Conservation (phyloP, 2,113 vertebrate species). For the Nesoenas mayeri region DNA sequence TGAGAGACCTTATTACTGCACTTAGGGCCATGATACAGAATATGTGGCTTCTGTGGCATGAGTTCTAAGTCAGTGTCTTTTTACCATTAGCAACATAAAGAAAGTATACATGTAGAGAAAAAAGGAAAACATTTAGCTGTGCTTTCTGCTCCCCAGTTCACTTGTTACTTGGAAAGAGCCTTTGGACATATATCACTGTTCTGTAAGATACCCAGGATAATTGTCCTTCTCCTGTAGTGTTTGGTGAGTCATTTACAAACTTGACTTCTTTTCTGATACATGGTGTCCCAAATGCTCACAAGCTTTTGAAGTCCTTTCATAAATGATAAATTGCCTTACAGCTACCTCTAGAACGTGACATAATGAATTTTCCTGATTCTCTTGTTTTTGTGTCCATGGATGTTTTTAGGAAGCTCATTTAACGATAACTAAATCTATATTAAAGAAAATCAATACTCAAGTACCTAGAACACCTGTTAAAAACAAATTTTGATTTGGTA, state of each 20-base stretch:
- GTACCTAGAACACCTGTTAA: background rate
- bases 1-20: background rate
- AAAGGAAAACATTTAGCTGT: background rate
- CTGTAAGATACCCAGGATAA: background rate
- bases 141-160: background rate
- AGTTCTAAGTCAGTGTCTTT: background rate
- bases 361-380: background rate
- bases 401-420: background rate
- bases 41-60: accelerated
- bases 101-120: background rate
- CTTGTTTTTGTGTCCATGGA: background rate
- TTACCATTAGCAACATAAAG: background rate
- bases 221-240: background rate
- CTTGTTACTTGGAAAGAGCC: background rate
- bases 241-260: background rate
- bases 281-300: background rate
- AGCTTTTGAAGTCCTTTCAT: background rate
- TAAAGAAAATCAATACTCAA: background rate
- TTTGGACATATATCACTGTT: background rate
- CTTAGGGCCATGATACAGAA: too few relatives aligned
- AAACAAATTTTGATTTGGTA: background rate
- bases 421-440: background rate
- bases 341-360: background rate
- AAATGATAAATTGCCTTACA: background rate
- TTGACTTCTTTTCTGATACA: background rate